These are phyloP conservation scores for Thera obeliscata DNA, from an alignment of 2,888 invertebrate species.

Conservation along the genomic window DNA sequence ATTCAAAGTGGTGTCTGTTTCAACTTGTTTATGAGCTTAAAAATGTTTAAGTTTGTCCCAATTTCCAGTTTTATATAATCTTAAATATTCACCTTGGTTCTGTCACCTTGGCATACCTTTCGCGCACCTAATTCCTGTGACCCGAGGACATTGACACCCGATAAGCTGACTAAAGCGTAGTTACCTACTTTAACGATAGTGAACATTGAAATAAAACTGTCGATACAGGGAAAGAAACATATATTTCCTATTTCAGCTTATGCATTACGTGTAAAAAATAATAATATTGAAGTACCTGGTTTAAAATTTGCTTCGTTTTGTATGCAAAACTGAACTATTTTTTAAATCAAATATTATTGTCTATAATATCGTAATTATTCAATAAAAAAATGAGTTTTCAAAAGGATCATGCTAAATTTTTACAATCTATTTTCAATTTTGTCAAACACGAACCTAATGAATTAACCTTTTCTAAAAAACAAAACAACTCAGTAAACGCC, in stretches of 20 bases:
- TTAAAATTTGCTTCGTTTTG: slow-evolving; percentile 11
- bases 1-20: slow-evolving; percentile 8
- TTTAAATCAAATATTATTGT: neutral
- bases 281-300: slow-evolving; percentile 3
- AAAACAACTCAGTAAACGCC: no score
- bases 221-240: neutral
- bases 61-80: slow-evolving; percentile 39
- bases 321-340: slow-evolving; percentile 16
- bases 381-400: no score
- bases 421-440: no score
- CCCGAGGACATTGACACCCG: slow-evolving; percentile 68
- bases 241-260: neutral
- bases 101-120: slow-evolving; percentile 73
- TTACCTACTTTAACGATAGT: slow-evolving; percentile 10
- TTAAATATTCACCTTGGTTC: slow-evolving; percentile 53
- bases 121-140: slow-evolving; percentile 60
- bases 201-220: neutral
- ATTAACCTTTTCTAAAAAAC: no score
- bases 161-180: slow-evolving; percentile 52
- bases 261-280: neutral
- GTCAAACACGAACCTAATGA: no score
- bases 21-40: slow-evolving; percentile 29
- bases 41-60: slow-evolving; percentile 33
- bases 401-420: no score
- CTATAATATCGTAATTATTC: neutral